Conservation (phyloP, 2,797 vertebrate species). For the Betta splendens region DNA sequence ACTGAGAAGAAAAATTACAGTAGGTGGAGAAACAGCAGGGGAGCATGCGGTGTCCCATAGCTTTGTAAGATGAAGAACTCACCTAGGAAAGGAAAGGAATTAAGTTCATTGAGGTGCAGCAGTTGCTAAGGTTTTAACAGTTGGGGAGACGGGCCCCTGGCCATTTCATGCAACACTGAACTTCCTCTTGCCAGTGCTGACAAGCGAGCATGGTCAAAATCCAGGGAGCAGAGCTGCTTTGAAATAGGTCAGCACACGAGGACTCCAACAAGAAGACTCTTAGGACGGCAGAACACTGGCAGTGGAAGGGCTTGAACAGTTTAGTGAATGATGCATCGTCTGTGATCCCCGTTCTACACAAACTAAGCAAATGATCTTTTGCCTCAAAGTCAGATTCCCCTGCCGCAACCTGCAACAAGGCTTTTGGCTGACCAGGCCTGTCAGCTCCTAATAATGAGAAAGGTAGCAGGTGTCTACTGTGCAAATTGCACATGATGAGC, state of each 20-base stretch:
- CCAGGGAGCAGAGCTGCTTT: constrained; percentile 15
- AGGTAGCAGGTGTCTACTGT: constrained; percentile 63
- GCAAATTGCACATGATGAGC: constrained; percentile 77
- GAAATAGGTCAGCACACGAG: constrained; percentile 18
- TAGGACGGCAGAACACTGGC: constrained; percentile 7
- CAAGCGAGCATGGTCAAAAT: constrained; percentile 39
- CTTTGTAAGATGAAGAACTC: constrained; percentile 30
- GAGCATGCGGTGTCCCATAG: constrained; percentile 21
- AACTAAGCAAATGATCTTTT: constrained; percentile 51
- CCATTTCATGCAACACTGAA: constrained; percentile 46
- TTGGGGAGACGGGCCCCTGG: constrained; percentile 25
- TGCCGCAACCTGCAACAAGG: constrained; percentile 14
- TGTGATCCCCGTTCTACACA: constrained; percentile 25
- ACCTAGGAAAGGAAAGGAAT: constrained; percentile 16
- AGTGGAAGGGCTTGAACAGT: constrained; percentile 17
- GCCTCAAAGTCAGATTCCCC: constrained; percentile 38
- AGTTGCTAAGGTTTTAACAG: constrained; percentile 32
- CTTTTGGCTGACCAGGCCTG: constrained; percentile 46
- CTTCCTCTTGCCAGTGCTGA: constrained; percentile 25
- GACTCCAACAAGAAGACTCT: constrained; percentile 11
- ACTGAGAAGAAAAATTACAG: constrained; percentile 4
- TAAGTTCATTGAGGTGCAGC: constrained; percentile 30
- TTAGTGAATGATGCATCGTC: constrained; percentile 38
- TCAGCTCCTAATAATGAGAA: constrained; percentile 70
- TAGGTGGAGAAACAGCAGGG: constrained; percentile 8